Base-by-base conservation (phyloP, 1,140 invertebrate species). In the Tachypleus tridentatus region DNA sequence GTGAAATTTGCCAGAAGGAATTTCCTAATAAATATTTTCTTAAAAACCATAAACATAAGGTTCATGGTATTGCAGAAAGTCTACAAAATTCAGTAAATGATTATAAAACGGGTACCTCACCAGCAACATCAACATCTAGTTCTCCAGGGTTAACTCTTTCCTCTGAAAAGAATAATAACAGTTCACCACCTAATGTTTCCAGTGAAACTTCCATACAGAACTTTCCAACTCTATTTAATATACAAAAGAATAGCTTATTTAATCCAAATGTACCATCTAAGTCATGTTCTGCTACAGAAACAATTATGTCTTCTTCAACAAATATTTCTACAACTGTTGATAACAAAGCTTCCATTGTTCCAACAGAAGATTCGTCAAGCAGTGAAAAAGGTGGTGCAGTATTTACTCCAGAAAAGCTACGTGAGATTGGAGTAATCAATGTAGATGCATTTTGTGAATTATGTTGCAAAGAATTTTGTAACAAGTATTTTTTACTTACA, bases 21-120 rank as follows among this genome's bases (percentile, higher is more conserved):
- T 95, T 97, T 74, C 98, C 96, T 80, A 99, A 99, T 80, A 98
- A 99, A 77, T 99, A 99, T 78, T 99, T 99, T 76, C 80, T 99
- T 4, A 97, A 98, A 78, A 98, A 95, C 51, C 92, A 95, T 80
- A 92, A 92, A 75, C 91, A 91, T 3, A 94, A 94, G 76, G 94
- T 94, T 72, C 92, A 95, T 73, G 91, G 91, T 6, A 91, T 95
- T 60, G 63, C 64, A 29, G 68, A 67, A 63, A 61, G 61, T 11
- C 60, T 60, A 11, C 63, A 64, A 29, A 69, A 58, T 51, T 49
- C 57, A 60, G 47, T 56, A 66, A 29, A 29, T 29, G 29, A 29
- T 29, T 29, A 29, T 29, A 29, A 29, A 29, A 29, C 29, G 2
- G 29, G 29, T 29, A 67, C 66, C 47, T 48, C n/a, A 50, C 5